phyloP scores from a whole-genome alignment of 2,797 vertebrate genomes.

The Poeciliopsis infans region DNA sequence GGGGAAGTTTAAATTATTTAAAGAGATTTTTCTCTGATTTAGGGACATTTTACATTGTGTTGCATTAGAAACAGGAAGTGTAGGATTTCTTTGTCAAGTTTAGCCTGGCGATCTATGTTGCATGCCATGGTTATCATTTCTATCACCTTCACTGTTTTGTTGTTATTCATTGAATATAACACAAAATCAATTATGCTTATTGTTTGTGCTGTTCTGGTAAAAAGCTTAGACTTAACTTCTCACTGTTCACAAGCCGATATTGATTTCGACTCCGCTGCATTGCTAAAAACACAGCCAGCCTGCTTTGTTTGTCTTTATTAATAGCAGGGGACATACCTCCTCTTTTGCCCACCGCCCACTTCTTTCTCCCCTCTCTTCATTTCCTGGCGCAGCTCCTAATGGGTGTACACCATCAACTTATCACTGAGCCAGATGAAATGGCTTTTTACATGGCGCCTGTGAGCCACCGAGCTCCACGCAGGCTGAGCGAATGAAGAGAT shows the following conservation, averaged over 20 bases:
- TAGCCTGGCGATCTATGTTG: neutral
- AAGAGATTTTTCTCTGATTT: neutral
- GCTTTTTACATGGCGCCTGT: conserved; percentile 65
- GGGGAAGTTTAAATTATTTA: neutral
- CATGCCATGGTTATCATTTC: neutral
- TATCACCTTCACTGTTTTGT: neutral
- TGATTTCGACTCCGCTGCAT: conserved; percentile 30
- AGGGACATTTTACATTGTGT: neutral
- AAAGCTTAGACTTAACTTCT: neutral
- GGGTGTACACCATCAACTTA: conserved; percentile 66
- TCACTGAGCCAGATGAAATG: conserved; percentile 73
- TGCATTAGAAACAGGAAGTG: neutral
- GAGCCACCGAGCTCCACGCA: conserved; percentile 44
- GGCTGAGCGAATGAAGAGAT: conserved; percentile 64
- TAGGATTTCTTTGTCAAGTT: neutral
- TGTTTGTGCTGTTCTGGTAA: neutral
- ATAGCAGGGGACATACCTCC: conserved; percentile 39
- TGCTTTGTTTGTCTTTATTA: conserved; percentile 61
- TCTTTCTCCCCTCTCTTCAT: conserved; percentile 24
- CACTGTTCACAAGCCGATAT: conserved; percentile 32
- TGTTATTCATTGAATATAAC: neutral
- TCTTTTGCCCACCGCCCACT: neutral
- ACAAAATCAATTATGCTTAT: neutral
- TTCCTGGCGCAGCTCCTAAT: conserved; percentile 70
- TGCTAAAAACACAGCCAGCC: conserved; percentile 48